A percentile compares a stretch with the other conserved stretches of the same genome.
These are phyloP conservation scores for Onychostruthus taczanowskii DNA, from an alignment of 2,113 vertebrate genomes.

Conservation along the genomic window DNA sequence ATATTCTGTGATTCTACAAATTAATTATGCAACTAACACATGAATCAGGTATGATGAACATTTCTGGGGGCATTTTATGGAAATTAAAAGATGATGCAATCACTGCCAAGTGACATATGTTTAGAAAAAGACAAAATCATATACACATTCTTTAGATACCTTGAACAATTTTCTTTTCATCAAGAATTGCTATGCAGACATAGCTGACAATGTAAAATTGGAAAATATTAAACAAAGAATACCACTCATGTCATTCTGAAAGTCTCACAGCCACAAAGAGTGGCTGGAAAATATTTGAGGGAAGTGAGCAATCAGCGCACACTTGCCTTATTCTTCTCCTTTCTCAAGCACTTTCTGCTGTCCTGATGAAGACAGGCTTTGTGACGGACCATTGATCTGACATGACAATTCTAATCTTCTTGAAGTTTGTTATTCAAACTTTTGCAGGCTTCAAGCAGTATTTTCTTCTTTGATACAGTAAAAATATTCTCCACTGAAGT, in stretches of 20 bases:
- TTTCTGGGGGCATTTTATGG: neutral
- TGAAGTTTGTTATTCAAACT: neutral
- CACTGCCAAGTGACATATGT: neutral
- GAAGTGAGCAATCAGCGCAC: neutral
- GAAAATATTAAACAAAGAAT: neutral
- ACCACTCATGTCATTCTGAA: neutral
- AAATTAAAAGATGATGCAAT: neutral
- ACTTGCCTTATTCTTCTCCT: neutral
- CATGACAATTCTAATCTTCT: neutral
- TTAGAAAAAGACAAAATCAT: neutral
- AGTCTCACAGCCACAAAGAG: neutral
- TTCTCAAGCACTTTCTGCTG: neutral
- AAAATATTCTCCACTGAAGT: neutral
- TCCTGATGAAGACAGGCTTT: neutral
- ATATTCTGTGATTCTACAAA: neutral
- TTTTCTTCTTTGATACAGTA: neutral
- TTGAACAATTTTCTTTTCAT: neutral
- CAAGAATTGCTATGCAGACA: neutral
- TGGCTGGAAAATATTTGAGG: neutral
- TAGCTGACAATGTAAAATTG: neutral
- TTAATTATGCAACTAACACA: neutral
- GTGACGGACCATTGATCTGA: neutral
- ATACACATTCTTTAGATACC: neutral
- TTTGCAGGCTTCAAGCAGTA: neutral
- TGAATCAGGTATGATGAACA: rapidly evolving